These are phyloP conservation scores for Standfussiana lucernea DNA, from an alignment of 2,888 invertebrate species.

Conservation along the genomic window DNA sequence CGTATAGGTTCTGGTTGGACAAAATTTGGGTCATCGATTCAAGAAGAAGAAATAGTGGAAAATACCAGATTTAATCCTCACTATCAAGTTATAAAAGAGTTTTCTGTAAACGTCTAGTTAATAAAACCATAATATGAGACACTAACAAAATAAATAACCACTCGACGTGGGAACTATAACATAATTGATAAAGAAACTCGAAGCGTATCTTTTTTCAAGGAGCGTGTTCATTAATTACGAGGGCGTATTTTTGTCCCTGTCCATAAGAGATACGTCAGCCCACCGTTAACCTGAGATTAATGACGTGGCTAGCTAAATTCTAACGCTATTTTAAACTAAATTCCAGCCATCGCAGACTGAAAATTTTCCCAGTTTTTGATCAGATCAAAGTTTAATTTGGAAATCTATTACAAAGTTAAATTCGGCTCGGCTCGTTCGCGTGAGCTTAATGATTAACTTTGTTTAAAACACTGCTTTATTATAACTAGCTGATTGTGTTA, in stretches of 20 bases:
- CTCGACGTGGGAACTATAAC: slow-evolving; percentile 37
- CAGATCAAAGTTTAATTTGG: slow-evolving; percentile 44
- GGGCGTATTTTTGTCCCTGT: slow-evolving; percentile 85
- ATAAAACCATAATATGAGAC: slow-evolving; percentile 3
- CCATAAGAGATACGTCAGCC: slow-evolving; percentile 85
- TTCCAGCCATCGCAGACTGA: slow-evolving; percentile 48
- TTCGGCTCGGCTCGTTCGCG: slow-evolving; percentile 7
- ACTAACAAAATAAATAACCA: slow-evolving; percentile 41
- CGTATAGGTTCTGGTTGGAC: background rate
- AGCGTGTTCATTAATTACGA: slow-evolving; percentile 83
- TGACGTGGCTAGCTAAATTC: slow-evolving; percentile 73
- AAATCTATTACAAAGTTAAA: slow-evolving; percentile 43
- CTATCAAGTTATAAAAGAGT: background rate
- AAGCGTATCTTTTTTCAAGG: slow-evolving; percentile 69
- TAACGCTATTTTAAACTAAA: slow-evolving; percentile 72
- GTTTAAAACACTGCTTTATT: slow-evolving; percentile 38
- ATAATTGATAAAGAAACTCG: slow-evolving; percentile 51
- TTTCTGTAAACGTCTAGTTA: background rate
- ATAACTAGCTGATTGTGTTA: slow-evolving; percentile 11
- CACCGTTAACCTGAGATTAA: slow-evolving; percentile 84
- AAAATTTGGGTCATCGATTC: background rate
- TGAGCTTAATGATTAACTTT: slow-evolving; percentile 38
- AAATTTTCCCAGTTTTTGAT: slow-evolving; percentile 47
- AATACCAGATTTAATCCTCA: background rate
- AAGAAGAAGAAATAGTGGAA: background rate